Evolutionary conservation across 2,888 invertebrate species (phyloP).

Genomic region (Melanchra persicariae): DNA sequence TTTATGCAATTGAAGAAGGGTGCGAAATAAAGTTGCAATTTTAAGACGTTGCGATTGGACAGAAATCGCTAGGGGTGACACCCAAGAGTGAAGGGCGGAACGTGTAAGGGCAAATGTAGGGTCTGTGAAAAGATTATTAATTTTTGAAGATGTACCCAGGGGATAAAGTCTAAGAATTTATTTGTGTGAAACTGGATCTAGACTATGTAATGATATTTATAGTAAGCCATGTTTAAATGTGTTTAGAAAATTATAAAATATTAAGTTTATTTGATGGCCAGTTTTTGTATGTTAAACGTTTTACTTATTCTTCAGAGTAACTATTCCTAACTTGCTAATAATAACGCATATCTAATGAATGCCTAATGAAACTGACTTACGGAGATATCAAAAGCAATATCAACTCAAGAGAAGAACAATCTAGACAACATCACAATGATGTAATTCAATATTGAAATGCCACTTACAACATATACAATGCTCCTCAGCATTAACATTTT

Average conservation of each 20-base stretch:
- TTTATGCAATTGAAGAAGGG: constrained; percentile 80
- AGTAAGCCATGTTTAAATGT: constrained; percentile 13
- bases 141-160: constrained; percentile 56
- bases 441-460: constrained; percentile 14
- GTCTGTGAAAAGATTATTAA: constrained; percentile 62
- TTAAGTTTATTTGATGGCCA: neutral
- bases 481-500: constrained; percentile 20
- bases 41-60: constrained; percentile 80
- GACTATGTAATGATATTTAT: constrained; percentile 37
- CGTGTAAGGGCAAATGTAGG: constrained; percentile 58
- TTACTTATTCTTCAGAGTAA: neutral
- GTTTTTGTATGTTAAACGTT: neutral
- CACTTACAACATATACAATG: constrained; percentile 38
- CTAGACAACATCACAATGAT: neutral
- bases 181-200: constrained; percentile 48
- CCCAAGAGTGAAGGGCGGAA: constrained; percentile 75
- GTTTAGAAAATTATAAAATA: neutral
- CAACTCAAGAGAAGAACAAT: neutral
- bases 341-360: neutral
- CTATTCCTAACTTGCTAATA: neutral
- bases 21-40: constrained; percentile 79
- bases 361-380: neutral
- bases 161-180: constrained; percentile 41
- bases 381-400: neutral
- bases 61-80: constrained; percentile 77